Percentiles rank a stretch among this genome's conserved stretches.
Conservation (phyloP, 2,888 invertebrate species). For the Aporophyla lueneburgensis region DNA sequence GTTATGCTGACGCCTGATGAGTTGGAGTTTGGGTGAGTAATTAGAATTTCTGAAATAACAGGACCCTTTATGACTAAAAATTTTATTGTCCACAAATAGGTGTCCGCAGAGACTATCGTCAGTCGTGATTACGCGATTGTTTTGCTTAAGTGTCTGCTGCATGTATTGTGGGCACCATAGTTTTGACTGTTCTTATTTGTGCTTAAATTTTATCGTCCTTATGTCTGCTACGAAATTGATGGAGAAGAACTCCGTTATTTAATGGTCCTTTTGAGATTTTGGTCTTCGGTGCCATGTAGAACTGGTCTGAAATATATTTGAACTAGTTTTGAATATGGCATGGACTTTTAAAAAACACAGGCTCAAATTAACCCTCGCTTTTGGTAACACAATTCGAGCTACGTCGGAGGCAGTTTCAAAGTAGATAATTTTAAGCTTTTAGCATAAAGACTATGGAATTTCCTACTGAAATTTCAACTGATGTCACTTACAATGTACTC, state of each 20-base stretch:
- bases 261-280: background rate
- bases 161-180: background rate
- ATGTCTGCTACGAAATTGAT: no score
- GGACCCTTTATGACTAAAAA: background rate
- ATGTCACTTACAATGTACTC: conserved; percentile 22
- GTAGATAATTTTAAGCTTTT: conserved; percentile 1
- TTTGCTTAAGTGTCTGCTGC: no score
- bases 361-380: background rate
- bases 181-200: background rate
- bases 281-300: background rate
- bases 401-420: background rate
- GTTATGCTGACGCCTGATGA: conserved; percentile 98
- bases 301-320: no score
- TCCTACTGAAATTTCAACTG: conserved; percentile 11
- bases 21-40: conserved; percentile 96
- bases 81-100: background rate
- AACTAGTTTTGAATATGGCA: background rate
- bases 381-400: background rate
- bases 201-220: background rate
- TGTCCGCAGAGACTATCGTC: background rate
- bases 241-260: background rate
- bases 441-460: background rate
- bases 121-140: no score
- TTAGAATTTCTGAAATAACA: background rate
- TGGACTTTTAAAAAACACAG: background rate